Evolutionary conservation across 2,888 invertebrate genomes (phyloP), one percentile per base, ranked within the genome.

Genomic region (Trissoscelio sp.): DNA sequence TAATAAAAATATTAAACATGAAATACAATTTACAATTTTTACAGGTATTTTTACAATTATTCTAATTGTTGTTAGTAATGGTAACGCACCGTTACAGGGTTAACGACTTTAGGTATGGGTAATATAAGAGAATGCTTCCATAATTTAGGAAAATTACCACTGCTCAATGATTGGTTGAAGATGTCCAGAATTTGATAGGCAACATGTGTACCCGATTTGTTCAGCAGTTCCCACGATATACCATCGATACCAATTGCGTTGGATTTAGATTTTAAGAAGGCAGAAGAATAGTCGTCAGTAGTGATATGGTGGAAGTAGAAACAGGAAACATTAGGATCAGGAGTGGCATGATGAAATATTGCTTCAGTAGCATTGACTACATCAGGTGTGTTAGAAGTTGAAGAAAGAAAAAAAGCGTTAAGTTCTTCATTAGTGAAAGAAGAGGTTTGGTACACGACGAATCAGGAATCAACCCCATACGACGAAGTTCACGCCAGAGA

Each of bases 401-500:
- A 2, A 7, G 6, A 7, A 9, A 31, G 9, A 31, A 9, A 11
- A 20, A 20, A 48, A 2, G 6, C 18, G 11, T 48, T 48, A 2
- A 48, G 6, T 22, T 48, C 20, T 22, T 48, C 11, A 22, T 1
- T 48, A 3, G 20, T 22, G 7, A 48, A 9, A 7, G 20, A 9
- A 48, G 20, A 11, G 46, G 46, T 22, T 48, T 48, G 1, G 31
- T 3, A 6, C 4, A 3, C 6, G 31, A 31, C 9, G 31, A 31
- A 2, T 2, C 3, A 3, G 20, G 4, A 1, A 48, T 22, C 2
- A 48, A n/a, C 6, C 22, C 46, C 46, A 48, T 18, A 2, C 20
- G 46, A 20, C 46, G 46, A 22, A 48, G 46, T 11, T 46, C 46
- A 3, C 46, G 46, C 46, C 46, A 46, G 2, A 28, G 28, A 28